phyloP scores from a whole-genome alignment of 2,888 invertebrate species.

The Harpalus rufipes region DNA sequence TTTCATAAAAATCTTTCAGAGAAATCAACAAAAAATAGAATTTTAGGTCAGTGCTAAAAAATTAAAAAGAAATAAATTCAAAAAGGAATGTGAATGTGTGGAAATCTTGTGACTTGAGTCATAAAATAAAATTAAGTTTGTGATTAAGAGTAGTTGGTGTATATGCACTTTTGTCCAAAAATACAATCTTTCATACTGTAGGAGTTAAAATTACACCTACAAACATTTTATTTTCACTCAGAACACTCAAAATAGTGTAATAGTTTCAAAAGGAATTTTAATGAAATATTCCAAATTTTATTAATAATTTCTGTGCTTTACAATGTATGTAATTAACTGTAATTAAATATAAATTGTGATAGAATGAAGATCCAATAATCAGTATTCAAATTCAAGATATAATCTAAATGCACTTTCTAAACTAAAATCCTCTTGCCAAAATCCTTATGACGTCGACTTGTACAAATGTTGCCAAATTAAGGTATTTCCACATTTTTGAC shows the following conservation, averaged over 20 bases:
- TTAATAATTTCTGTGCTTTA: too few species aligned
- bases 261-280: conserved; percentile 12
- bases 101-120: conserved; percentile 12
- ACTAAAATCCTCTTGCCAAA: background rate
- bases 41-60: conserved; percentile 32
- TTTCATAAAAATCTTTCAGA: conserved; percentile 27
- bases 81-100: conserved; percentile 28
- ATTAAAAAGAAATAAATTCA: conserved; percentile 8
- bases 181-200: conserved; percentile 5
- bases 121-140: conserved; percentile 9
- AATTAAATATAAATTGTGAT: too few species aligned
- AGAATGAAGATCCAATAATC: too few species aligned
- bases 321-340: too few species aligned
- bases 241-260: background rate
- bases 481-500: background rate
- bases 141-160: conserved; percentile 14
- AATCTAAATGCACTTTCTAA: background rate
- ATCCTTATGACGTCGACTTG: background rate
- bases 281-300: background rate
- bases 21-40: conserved; percentile 23
- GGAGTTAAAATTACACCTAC: conserved; percentile 28
- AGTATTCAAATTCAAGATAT: background rate
- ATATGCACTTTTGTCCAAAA: conserved; percentile 36
- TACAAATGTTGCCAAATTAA: background rate
- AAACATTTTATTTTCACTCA: background rate